Conservation (phyloP, 2,113 vertebrate genomes). For the Orthonyx spaldingii region DNA sequence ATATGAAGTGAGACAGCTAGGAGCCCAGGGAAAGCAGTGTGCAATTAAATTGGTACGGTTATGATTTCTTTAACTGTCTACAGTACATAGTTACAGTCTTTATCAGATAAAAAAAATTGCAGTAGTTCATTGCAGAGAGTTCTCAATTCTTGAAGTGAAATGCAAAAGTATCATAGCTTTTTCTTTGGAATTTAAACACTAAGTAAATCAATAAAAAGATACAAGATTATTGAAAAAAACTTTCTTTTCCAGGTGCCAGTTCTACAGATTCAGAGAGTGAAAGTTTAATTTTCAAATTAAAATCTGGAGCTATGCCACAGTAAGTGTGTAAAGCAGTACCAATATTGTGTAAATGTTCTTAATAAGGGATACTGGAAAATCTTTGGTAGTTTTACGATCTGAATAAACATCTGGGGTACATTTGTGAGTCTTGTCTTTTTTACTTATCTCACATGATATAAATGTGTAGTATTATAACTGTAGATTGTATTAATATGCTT, state of each 20-base stretch:
- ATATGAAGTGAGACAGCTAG: background rate
- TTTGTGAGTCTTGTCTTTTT: background rate
- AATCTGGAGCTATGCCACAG: slow-evolving; percentile 92
- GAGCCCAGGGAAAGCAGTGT: background rate
- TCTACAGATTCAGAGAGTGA: slow-evolving; percentile 95
- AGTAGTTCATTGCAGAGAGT: background rate
- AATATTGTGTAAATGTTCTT: background rate
- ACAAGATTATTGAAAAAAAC: background rate
- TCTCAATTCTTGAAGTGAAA: background rate
- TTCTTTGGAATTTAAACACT: background rate
- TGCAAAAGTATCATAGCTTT: background rate
- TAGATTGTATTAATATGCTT: background rate
- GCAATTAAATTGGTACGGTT: background rate
- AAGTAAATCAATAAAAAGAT: background rate
- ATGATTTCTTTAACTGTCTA: background rate
- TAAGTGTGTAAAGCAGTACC: slow-evolving; percentile 69
- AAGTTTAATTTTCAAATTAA: slow-evolving; percentile 76
- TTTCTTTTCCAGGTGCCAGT: slow-evolving; percentile 80
- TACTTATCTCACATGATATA: background rate
- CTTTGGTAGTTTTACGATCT: background rate
- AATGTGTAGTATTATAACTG: background rate
- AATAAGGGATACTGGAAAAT: background rate
- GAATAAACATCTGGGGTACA: background rate
- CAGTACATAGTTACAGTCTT: background rate
- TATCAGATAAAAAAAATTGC: background rate